Conservation (phyloP, 2,797 vertebrate species). For the Argya squamiceps region DNA sequence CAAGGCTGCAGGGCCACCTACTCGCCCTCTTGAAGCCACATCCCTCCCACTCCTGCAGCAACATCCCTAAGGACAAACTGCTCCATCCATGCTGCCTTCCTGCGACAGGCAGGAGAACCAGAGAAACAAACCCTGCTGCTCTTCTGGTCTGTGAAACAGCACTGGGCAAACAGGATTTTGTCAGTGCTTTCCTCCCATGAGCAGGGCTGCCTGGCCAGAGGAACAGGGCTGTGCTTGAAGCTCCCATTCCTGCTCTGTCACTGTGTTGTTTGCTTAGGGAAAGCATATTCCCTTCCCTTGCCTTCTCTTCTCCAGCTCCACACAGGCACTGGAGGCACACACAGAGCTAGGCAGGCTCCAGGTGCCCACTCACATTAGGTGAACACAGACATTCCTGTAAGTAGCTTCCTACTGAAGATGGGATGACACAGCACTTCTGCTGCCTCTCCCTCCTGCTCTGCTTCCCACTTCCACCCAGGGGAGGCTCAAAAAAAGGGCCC, state of each 20-base stretch:
- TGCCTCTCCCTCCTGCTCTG: background rate
- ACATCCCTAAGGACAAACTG: background rate
- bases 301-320: background rate
- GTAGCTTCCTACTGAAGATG: background rate
- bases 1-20: background rate
- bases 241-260: background rate
- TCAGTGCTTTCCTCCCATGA: background rate
- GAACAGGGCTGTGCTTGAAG: background rate
- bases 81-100: background rate
- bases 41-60: background rate
- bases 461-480: background rate
- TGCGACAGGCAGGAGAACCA: background rate
- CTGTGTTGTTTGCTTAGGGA: background rate
- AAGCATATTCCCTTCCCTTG: background rate
- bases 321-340: fast-evolving
- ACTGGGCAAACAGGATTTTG: background rate
- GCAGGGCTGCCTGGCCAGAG: background rate
- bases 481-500: background rate
- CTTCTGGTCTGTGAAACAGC: background rate
- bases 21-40: background rate
- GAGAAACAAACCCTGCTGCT: background rate
- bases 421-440: background rate
- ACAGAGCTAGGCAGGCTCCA: fast-evolving
- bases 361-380: background rate
- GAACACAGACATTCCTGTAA: background rate